Percentiles rank a stretch among this genome's conserved stretches.
Evolutionary conservation across 2,797 vertebrate species (phyloP).

Genomic region (Australoheros facetus): DNA sequence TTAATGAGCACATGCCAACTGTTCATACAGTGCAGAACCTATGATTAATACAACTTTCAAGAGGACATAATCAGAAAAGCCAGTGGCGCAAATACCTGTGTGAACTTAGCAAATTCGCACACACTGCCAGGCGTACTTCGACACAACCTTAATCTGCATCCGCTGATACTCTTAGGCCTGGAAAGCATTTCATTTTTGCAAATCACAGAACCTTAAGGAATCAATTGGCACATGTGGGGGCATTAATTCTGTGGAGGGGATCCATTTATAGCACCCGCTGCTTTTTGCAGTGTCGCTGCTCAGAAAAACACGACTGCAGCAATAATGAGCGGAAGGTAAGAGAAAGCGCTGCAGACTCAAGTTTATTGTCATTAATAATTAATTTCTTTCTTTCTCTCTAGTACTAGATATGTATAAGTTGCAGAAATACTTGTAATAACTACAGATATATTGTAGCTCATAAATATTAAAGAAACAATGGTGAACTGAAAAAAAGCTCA

Average conservation of each 20-base stretch:
- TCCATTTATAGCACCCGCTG: conserved; percentile 48
- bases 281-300: conserved; percentile 30
- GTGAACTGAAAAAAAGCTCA: neutral
- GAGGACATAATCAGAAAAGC: conserved; percentile 57
- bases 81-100: conserved; percentile 43
- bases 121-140: conserved; percentile 3
- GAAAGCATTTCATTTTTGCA: conserved; percentile 44
- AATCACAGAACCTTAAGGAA: conserved; percentile 47
- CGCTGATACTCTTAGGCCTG: conserved; percentile 39
- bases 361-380: conserved; percentile 54
- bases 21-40: conserved; percentile 55
- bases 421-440: conserved; percentile 8
- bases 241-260: conserved; percentile 43
- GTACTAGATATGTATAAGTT: conserved; percentile 4
- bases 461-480: conserved; percentile 25
- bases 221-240: conserved; percentile 8
- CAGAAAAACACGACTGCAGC: conserved; percentile 39
- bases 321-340: conserved; percentile 52
- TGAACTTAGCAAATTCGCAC: conserved; percentile 21
- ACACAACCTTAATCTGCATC: conserved; percentile 45
- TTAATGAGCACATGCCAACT: conserved; percentile 65
- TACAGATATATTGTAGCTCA: conserved; percentile 19
- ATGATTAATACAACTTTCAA: conserved; percentile 62
- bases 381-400: conserved; percentile 17
- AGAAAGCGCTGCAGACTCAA: conserved; percentile 34